These are phyloP conservation scores for Battus philenor DNA, from an alignment of 1,140 invertebrate species.

Conservation along the genomic window DNA sequence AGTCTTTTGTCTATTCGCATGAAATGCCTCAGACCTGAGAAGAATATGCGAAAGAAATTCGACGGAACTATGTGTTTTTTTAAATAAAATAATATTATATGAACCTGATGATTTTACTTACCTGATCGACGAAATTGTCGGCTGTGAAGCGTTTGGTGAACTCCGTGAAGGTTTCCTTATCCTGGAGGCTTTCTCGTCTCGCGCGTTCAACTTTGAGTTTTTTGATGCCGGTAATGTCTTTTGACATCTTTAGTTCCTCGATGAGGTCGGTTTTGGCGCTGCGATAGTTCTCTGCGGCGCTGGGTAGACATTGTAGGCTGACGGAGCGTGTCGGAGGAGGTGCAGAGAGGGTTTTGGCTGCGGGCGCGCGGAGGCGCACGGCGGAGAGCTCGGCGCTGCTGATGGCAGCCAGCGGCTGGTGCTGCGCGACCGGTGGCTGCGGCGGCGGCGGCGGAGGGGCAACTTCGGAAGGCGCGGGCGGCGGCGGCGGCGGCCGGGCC, in stretches of 20 bases:
- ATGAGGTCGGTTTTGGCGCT: constrained; percentile 90
- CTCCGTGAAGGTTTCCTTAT: constrained; percentile 88
- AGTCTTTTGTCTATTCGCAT: too few species aligned
- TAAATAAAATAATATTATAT: too few species aligned
- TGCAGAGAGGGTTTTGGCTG: constrained; percentile 87
- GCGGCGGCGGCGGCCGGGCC: constrained; percentile 72
- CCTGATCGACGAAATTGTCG: constrained; percentile 92
- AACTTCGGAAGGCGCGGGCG: constrained; percentile 71
- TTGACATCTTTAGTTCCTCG: constrained; percentile 92
- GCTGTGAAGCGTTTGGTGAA: constrained; percentile 89
- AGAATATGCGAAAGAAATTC: too few species aligned
- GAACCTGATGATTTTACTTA: constrained; percentile 72
- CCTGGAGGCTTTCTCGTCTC: constrained; percentile 85
- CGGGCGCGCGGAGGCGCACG: constrained; percentile 84
- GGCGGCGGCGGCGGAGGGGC: constrained; percentile 74
- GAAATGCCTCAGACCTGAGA: too few species aligned
- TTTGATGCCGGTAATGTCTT: constrained; percentile 92
- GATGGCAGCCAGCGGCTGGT: constrained; percentile 87
- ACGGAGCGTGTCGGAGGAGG: constrained; percentile 83
- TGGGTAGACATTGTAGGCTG: constrained; percentile 81
- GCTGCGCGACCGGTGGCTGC: constrained; percentile 69
- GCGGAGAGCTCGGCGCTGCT: constrained; percentile 91
- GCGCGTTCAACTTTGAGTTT: constrained; percentile 92
- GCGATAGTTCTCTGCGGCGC: constrained; percentile 82
- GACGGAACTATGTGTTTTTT: too few species aligned